A percentile compares a stretch with the other conserved stretches of the same genome.
These are phyloP conservation scores for Chrysina gloriosa DNA, from an alignment of 2,888 invertebrate species.

Conservation along the genomic window DNA sequence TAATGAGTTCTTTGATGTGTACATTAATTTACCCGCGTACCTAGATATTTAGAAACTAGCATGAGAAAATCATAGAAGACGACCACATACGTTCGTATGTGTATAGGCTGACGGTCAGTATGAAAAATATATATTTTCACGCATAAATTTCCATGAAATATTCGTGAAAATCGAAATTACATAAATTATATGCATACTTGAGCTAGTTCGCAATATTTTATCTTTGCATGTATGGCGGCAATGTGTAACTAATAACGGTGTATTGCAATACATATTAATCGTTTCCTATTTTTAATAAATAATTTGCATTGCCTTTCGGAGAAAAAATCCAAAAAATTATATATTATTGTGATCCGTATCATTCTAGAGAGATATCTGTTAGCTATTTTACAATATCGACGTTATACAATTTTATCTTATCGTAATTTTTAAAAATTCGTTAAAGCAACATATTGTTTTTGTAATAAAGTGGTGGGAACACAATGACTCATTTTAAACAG, in stretches of 20 bases:
- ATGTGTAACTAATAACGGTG: no score
- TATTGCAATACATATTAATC: no score
- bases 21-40: neutral
- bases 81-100: neutral
- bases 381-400: no score
- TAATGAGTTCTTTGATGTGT: slow-evolving; percentile 6
- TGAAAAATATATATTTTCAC: neutral
- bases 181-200: no score
- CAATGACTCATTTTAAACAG: slow-evolving; percentile 3
- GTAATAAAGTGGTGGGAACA: neutral
- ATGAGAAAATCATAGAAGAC: neutral
- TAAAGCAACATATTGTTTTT: slow-evolving; percentile 1
- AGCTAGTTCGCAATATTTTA: no score
- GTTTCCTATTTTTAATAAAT: no score
- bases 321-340: no score
- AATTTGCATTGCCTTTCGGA: no score
- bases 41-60: neutral
- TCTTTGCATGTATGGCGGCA: no score
- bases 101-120: neutral
- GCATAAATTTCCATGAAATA: neutral
- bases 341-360: no score
- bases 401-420: slow-evolving; percentile 3
- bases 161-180: neutral
- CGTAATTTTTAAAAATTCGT: neutral
- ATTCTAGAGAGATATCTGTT: no score